Percentiles rank a stretch among this genome's conserved stretches.
phyloP scores from a whole-genome alignment of 2,888 invertebrate genomes.

The Polyploca ridens region DNA sequence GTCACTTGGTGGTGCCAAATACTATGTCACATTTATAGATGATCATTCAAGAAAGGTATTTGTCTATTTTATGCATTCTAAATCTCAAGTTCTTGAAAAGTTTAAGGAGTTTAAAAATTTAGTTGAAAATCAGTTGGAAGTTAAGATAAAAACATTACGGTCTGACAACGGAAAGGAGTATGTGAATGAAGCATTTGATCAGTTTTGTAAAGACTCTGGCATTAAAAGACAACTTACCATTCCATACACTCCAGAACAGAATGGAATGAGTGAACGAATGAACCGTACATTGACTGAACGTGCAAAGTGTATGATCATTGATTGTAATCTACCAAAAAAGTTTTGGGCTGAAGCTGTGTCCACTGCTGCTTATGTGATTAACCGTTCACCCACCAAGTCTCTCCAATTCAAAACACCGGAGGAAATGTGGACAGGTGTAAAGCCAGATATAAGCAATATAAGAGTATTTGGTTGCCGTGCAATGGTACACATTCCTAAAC shows the following conservation, averaged over 20 bases:
- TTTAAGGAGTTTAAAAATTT: slow-evolving; percentile 22
- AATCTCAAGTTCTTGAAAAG: slow-evolving; percentile 15
- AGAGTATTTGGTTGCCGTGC: background rate
- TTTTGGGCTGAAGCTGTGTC: background rate
- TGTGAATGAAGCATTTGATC: background rate
- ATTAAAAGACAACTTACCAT: background rate
- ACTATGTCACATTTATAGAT: slow-evolving; percentile 17
- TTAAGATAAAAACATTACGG: slow-evolving; percentile 21
- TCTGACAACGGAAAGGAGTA: slow-evolving; percentile 26
- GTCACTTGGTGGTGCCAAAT: no score
- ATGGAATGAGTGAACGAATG: background rate
- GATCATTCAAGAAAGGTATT: slow-evolving; percentile 22
- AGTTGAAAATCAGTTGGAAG: slow-evolving; percentile 24
- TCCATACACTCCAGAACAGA: background rate
- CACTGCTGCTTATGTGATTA: background rate
- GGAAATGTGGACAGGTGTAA: background rate
- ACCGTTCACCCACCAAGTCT: background rate
- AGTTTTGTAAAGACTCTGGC: background rate
- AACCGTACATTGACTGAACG: background rate
- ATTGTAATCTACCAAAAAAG: background rate
- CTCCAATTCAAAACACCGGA: background rate
- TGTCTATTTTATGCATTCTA: slow-evolving; percentile 25
- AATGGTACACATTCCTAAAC: background rate
- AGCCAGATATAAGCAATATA: background rate
- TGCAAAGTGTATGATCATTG: background rate